These are phyloP conservation scores for Lethenteron camtschaticum DNA, from an alignment of 2,113 vertebrate species.

Conservation along the genomic window DNA sequence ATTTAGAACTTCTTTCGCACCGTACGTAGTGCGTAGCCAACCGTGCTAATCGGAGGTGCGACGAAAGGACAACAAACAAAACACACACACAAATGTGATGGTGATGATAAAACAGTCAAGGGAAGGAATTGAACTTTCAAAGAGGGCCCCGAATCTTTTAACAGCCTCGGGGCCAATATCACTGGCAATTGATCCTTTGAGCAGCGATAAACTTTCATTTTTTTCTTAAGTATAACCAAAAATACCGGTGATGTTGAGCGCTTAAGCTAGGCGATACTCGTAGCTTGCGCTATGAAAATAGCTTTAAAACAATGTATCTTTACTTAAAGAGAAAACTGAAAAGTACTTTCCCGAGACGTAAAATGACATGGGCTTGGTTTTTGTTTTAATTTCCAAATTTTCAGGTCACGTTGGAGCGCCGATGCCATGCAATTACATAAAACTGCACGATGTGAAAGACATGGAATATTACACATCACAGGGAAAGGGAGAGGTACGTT, in stretches of 20 bases:
- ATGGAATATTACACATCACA: slow-evolving; percentile 82
- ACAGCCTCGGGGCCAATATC: no score
- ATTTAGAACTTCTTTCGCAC: no score
- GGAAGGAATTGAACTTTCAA: no score
- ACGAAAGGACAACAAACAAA: no score
- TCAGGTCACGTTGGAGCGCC: slow-evolving; percentile 78
- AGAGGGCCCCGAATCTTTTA: no score
- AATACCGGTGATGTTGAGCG: background rate
- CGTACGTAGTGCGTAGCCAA: no score
- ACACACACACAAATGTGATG: no score
- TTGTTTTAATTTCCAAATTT: background rate
- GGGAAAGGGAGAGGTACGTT: slow-evolving; percentile 73
- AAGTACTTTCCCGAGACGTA: background rate
- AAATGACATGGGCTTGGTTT: background rate
- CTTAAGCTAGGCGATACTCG: background rate
- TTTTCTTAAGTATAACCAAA: background rate
- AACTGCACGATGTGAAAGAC: slow-evolving; percentile 66
- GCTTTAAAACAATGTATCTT: background rate
- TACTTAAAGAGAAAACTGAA: background rate
- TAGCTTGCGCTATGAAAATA: background rate
- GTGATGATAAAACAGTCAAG: no score
- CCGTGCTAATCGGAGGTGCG: no score
- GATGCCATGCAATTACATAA: slow-evolving; percentile 83
- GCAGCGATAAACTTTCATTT: background rate
- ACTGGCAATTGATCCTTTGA: no score